Evolutionary conservation across 2,888 invertebrate species (phyloP), one percentile per base, ranked within the genome.

Genomic region (Dryococelus australis): DNA sequence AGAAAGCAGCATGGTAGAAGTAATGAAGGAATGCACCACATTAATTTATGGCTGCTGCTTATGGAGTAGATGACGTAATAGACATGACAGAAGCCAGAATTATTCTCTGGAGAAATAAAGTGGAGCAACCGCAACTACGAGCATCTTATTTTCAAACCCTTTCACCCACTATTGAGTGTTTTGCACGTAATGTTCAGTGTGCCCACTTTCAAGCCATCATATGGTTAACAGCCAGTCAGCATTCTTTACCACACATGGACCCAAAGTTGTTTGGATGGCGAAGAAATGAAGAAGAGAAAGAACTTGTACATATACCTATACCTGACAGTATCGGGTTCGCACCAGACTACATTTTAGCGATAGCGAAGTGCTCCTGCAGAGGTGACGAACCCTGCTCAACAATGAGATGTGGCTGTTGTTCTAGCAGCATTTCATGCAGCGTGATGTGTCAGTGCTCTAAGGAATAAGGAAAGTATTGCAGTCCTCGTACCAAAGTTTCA

Each of bases 121-220:
- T 6, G n/a, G 12, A 24, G 20, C 27, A 20, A 27, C 16, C 9
- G 20, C 27, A 79, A 27, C 79, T 79, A 12, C 9, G 79, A 79
- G 79, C 79, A 26, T 24, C 79, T 79, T 79, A 0, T 27, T 79
- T 79, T 27, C 10, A n/a, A 26, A 26, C 79, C 26, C 79, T 26
- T 79, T 27, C 79, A 79, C 79, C 79, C n/a, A 79, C 79, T 20
- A 79, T 27, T n/a, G n/a, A 79, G 27, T 79, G 79, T 79, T 79
- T 79, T 79, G 79, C 27, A 79, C 26, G 10, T 26, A 12, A 24
- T 79, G 79, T n/a, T 8, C 9, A 79, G 79, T 24, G 27, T 10
- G 20, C 79, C 27, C 79, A 79, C 79, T 79, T 79, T 8, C 79
- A 79, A 8, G 79, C 79, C 27, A 8, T 12, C 27, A 26, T 79